Percentiles rank a stretch among this genome's conserved stretches.
These are phyloP conservation scores for Polyergus mexicanus DNA, from an alignment of 1,140 invertebrate genomes.

Conservation along the genomic window DNA sequence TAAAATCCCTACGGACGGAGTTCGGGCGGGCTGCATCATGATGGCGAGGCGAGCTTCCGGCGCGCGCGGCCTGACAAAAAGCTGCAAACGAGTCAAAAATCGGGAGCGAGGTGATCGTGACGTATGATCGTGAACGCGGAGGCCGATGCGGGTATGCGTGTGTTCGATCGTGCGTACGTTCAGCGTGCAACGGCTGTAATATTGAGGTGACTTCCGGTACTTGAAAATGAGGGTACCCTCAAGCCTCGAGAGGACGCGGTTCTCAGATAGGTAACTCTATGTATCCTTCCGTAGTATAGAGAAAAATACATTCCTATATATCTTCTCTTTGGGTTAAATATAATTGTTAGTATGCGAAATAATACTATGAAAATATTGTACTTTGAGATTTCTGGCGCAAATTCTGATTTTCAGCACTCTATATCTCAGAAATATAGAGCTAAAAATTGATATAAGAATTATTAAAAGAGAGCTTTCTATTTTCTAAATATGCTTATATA, in stretches of 20 bases:
- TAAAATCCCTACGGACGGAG: conserved; percentile 68
- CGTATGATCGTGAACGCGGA: conserved; percentile 4
- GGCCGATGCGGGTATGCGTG: not conserved
- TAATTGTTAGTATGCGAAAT: not conserved
- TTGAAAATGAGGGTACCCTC: conserved; percentile 9
- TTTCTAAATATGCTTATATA: not conserved
- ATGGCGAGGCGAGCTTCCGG: conserved; percentile 32
- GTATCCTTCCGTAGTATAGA: not conserved
- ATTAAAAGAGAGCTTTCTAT: not conserved
- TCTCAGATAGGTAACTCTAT: conserved; percentile 27
- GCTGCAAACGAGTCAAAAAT: conserved; percentile 44
- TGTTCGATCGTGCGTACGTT: conserved; percentile 32
- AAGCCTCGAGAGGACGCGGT: not conserved
- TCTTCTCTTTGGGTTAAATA: not conserved
- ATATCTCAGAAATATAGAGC: not conserved
- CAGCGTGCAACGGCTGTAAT: not conserved
- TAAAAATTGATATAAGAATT: conserved; percentile 12
- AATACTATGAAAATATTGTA: not conserved
- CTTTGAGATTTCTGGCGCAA: not conserved
- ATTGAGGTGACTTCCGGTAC: conserved; percentile 33
- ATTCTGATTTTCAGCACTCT: not conserved
- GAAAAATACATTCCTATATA: not conserved
- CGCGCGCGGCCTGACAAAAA: conserved; percentile 39
- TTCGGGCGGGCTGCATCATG: conserved; percentile 42
- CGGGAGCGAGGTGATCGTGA: conserved; percentile 28